phyloP scores from a whole-genome alignment of 2,888 invertebrate genomes.

The Scrobipalpa costella region DNA sequence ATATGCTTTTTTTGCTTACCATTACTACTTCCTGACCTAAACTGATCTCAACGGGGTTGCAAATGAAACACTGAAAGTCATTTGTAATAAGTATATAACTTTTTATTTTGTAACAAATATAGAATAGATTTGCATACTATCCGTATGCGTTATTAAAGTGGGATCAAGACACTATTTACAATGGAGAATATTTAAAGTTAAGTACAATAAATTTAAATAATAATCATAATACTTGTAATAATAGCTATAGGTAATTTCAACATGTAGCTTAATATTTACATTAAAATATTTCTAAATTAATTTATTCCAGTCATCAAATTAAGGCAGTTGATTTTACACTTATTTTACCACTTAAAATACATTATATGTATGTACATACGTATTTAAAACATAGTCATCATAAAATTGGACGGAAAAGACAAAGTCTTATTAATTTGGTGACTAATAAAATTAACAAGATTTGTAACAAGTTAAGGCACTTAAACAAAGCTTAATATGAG shows the following conservation, averaged over 20 bases:
- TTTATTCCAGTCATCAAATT: slow-evolving; percentile 66
- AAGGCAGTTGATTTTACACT: slow-evolving; percentile 59
- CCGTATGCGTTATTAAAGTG: slow-evolving; percentile 55
- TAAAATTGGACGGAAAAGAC: slow-evolving; percentile 46
- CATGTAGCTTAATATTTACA: slow-evolving; percentile 45
- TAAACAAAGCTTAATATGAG: slow-evolving; percentile 66
- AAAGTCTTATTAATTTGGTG: slow-evolving; percentile 37
- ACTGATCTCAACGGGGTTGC: neutral
- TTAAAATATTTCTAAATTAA: slow-evolving; percentile 50
- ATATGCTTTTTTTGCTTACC: too few relatives aligned
- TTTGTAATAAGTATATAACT: slow-evolving; percentile 61
- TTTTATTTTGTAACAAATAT: slow-evolving; percentile 81
- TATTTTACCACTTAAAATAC: slow-evolving; percentile 32
- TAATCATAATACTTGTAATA: slow-evolving; percentile 45
- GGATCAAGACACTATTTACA: slow-evolving; percentile 71
- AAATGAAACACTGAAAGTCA: slow-evolving; percentile 16
- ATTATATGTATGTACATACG: slow-evolving; percentile 35
- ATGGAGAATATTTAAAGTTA: slow-evolving; percentile 49
- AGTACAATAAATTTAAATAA: slow-evolving; percentile 42
- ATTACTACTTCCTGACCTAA: too few relatives aligned
- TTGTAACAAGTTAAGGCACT: slow-evolving; percentile 56
- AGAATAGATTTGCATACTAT: slow-evolving; percentile 72
- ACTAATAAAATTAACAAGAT: slow-evolving; percentile 32
- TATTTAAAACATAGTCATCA: slow-evolving; percentile 33
- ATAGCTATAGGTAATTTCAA: slow-evolving; percentile 41